Evolutionary conservation across 2,113 vertebrate species (phyloP).

Genomic region (Erpornis zantholeuca): DNA sequence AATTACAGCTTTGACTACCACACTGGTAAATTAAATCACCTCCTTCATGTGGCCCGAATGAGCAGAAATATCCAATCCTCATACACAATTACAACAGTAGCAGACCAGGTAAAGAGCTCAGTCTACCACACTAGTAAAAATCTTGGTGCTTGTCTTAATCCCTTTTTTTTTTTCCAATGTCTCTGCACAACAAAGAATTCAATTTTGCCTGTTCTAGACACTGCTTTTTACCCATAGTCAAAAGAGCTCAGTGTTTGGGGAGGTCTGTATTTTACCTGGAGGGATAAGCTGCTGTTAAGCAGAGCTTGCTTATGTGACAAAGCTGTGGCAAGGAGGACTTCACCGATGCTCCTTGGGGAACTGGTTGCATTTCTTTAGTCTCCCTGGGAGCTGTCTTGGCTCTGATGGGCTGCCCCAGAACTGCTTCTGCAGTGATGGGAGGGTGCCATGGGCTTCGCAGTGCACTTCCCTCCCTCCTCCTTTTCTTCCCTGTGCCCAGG

Average conservation of each 20-base stretch:
- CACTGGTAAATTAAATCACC: not conserved
- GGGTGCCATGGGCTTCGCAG: not conserved
- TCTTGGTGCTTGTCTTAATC: not conserved
- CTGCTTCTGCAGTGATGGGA: rapidly evolving
- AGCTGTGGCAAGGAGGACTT: not conserved
- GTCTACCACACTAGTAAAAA: not conserved
- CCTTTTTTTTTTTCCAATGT: not conserved
- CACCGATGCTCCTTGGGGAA: not conserved
- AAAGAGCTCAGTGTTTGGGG: not conserved
- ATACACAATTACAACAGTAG: not conserved
- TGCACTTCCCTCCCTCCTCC: rapidly evolving
- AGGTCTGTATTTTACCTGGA: not conserved
- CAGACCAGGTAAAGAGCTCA: not conserved
- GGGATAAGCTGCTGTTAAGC: not conserved
- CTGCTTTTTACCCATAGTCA: not conserved
- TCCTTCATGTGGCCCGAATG: not conserved
- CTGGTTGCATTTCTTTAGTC: not conserved
- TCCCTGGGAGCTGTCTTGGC: not conserved
- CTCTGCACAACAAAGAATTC: not conserved
- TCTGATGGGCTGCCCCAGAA: not conserved
- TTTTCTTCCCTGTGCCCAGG: not conserved
- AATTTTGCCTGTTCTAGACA: not conserved
- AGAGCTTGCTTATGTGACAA: not conserved
- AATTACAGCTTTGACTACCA: not conserved
- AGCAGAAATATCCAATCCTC: not conserved